A percentile compares a stretch with the other conserved stretches of the same genome.
These are phyloP conservation scores for Heliopora coerulea DNA, from an alignment of 92 coral and sea anemone species.

Conservation along the genomic window DNA sequence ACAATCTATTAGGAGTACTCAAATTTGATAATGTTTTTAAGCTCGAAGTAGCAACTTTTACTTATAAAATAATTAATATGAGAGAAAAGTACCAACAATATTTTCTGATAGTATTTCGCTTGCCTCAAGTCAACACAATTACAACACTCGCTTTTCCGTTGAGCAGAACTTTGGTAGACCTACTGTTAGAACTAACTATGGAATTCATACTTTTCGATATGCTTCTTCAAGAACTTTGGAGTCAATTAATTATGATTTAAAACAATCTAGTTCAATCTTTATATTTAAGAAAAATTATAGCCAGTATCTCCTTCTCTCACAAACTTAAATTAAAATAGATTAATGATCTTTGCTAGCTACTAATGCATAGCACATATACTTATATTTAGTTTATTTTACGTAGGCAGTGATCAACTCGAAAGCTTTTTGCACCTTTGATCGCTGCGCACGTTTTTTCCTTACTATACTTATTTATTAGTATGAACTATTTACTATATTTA, in stretches of 20 bases:
- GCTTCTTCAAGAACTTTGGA: not conserved
- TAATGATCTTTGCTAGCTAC: not conserved
- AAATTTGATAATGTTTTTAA: conserved; percentile 53
- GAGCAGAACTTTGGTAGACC: conserved; percentile 25
- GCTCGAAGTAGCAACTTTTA: conserved; percentile 45
- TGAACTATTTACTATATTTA: too few relatives aligned
- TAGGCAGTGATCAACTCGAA: conserved; percentile 4
- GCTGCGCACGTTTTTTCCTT: not conserved
- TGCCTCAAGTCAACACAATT: conserved; percentile 42
- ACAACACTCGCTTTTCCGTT: conserved; percentile 52
- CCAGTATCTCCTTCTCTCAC: not conserved
- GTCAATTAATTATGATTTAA: not conserved
- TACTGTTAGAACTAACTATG: not conserved
- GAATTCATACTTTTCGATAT: not conserved
- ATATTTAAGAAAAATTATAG: not conserved
- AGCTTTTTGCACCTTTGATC: conserved; percentile 1
- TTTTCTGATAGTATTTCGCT: conserved; percentile 30
- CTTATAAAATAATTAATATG: conserved; percentile 44
- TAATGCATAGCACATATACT: not conserved
- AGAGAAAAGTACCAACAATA: conserved; percentile 33
- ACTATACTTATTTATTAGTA: too few relatives aligned
- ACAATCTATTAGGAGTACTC: conserved; percentile 43
- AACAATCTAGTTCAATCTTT: not conserved
- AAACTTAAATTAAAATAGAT: not conserved
- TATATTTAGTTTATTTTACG: not conserved